Evolutionary conservation across 2,113 vertebrate genomes (phyloP), one percentile per base, ranked within the genome.

Genomic region (Gila orcuttii): DNA sequence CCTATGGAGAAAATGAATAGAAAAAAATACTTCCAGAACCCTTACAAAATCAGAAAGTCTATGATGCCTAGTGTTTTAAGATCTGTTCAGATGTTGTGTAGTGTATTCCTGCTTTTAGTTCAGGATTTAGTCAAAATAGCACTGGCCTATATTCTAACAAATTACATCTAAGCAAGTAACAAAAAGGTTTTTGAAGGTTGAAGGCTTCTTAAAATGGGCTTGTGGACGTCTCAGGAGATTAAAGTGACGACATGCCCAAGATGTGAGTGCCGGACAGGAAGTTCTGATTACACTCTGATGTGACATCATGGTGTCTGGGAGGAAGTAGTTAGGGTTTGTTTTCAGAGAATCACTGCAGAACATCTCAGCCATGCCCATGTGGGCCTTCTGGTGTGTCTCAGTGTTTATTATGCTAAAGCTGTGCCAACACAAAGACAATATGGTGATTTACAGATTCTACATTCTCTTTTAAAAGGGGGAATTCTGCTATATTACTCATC

Each of bases 301-400:
- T 90, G 82, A 87, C 85, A 86, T 89, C 86, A 91, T 31, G 36
- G 39, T 64, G 62, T 47, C 25, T 82, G 68, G 68, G 74, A 88
- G 88, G 89, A 90, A 87, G 81, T 84, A 23, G 50, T 84, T 77
- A 78, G 19, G 25, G 68, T n/a, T 83, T 82, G 82, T 85, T 69
- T 85, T 79, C 25, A 19, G 75, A 80, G 17, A 31, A 66, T 82
- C 84, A 71, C 59, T 47, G 33, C 59, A 68, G 68, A 88, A 86
- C 82, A 62, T 85, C 42, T 36, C 33, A 50, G 79, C 81, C 79
- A 77, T 52, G 81, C 82, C 66, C 82, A 85, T 69, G 13, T 57
- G 42, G 79, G 78, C 55, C 36, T 42, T 85, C 42, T 64, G 62
- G 25, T 79, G 47, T 59, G 33, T 52, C 28, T 47, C 31, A 39